These are phyloP conservation scores for Diorhabda elongata DNA, from an alignment of 1,140 invertebrate species.

Conservation along the genomic window DNA sequence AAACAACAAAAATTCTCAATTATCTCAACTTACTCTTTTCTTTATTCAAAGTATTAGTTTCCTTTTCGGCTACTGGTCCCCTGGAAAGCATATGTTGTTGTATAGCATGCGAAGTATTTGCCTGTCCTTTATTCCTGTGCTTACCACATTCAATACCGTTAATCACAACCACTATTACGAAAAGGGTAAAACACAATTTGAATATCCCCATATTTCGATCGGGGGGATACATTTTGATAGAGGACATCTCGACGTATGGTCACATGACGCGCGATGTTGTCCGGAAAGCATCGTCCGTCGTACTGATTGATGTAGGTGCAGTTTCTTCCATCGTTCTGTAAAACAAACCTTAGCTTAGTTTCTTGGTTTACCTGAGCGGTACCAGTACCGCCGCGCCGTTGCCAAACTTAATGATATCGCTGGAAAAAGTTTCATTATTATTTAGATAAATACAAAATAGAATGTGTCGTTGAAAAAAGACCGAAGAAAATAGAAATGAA, in stretches of 20 bases:
- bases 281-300: slow-evolving; percentile 21
- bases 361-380: slow-evolving; percentile 31
- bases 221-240: slow-evolving; percentile 10
- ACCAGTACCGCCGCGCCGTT: slow-evolving; percentile 13
- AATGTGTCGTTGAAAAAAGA: too few species aligned
- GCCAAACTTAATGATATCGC: neutral
- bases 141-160: slow-evolving; percentile 24
- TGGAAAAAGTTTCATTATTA: too few species aligned
- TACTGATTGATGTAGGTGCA: slow-evolving; percentile 21
- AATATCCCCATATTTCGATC: slow-evolving; percentile 8
- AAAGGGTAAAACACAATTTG: slow-evolving; percentile 20
- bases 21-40: slow-evolving; percentile 26
- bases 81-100: slow-evolving; percentile 21
- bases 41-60: slow-evolving; percentile 29
- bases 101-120: slow-evolving; percentile 11
- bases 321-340: slow-evolving; percentile 28
- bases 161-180: slow-evolving; percentile 31
- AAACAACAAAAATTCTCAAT: too few species aligned
- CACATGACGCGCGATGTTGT: slow-evolving; percentile 28
- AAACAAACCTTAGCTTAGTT: slow-evolving; percentile 24
- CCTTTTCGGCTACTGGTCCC: slow-evolving; percentile 21
- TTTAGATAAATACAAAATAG: too few species aligned
- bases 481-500: too few species aligned
- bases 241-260: slow-evolving; percentile 12
- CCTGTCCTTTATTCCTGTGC: slow-evolving; percentile 23